A percentile compares a stretch with the other conserved stretches of the same genome.
These are phyloP conservation scores for Pogona vitticeps DNA, from an alignment of 2,113 vertebrate genomes.

Conservation along the genomic window DNA sequence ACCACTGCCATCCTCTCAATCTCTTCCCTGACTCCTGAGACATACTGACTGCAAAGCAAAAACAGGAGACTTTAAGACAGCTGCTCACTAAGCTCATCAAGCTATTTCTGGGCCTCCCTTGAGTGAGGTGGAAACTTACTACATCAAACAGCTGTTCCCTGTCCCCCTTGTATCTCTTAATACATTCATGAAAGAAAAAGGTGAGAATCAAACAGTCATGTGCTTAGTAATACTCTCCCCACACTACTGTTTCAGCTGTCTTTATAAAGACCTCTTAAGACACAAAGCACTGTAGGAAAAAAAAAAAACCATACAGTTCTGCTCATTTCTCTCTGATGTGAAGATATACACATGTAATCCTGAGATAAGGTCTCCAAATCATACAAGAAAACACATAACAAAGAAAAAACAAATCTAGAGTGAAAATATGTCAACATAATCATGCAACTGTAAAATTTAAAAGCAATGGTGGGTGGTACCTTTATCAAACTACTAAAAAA, in stretches of 20 bases:
- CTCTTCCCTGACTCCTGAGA: background rate
- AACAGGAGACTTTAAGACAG: background rate
- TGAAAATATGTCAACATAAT: background rate
- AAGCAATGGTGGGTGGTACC: too few species aligned
- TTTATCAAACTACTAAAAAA: too few species aligned
- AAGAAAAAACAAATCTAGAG: background rate
- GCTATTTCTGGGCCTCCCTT: background rate
- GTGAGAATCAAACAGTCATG: background rate
- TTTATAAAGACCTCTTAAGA: background rate
- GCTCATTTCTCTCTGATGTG: background rate
- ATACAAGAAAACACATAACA: background rate
- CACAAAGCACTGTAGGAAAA: background rate
- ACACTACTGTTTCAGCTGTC: background rate
- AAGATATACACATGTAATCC: background rate
- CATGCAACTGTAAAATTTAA: background rate
- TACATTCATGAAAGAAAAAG: background rate
- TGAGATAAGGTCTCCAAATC: background rate
- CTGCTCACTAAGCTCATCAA: background rate
- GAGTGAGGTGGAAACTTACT: background rate
- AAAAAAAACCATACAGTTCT: background rate
- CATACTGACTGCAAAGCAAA: background rate
- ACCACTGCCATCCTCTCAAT: background rate
- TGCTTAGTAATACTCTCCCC: background rate
- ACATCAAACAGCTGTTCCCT: slow-evolving; percentile 5
- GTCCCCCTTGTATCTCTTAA: background rate